These are phyloP conservation scores for Corapipo altera DNA, from an alignment of 2,113 vertebrate species.

Conservation along the genomic window DNA sequence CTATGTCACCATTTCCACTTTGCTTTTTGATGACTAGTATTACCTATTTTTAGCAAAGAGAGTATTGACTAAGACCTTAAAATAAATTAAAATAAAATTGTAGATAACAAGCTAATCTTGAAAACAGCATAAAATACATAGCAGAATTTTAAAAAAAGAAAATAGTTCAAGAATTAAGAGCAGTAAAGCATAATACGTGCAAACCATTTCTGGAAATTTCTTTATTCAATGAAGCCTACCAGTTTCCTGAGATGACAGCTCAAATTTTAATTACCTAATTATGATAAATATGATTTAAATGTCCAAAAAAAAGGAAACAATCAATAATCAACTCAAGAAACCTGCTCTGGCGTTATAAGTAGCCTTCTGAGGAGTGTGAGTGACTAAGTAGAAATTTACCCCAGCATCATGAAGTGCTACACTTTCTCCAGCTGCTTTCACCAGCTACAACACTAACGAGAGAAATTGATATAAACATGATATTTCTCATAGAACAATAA, in stretches of 20 bases:
- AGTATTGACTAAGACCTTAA: neutral
- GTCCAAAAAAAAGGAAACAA: neutral
- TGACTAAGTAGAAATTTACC: neutral
- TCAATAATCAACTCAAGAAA: constrained; percentile 6
- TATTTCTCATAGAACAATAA: neutral
- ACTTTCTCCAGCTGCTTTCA: neutral
- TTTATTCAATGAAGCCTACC: neutral
- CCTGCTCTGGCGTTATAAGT: neutral
- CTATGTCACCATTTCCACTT: neutral
- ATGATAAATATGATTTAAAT: neutral
- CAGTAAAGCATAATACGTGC: neutral
- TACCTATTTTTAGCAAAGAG: neutral
- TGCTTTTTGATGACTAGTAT: neutral
- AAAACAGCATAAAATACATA: neutral
- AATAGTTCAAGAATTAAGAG: neutral
- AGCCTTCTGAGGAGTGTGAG: neutral
- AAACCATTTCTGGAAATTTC: neutral
- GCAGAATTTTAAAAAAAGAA: neutral
- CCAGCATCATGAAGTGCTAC: neutral
- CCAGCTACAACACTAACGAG: neutral
- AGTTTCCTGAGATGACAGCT: neutral
- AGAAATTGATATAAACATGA: neutral
- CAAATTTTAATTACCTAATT: neutral
- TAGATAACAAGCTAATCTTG: neutral
- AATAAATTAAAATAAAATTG: neutral